Evolutionary conservation across 2,888 invertebrate species (phyloP).

Genomic region (Drosophila austrosaltans): DNA sequence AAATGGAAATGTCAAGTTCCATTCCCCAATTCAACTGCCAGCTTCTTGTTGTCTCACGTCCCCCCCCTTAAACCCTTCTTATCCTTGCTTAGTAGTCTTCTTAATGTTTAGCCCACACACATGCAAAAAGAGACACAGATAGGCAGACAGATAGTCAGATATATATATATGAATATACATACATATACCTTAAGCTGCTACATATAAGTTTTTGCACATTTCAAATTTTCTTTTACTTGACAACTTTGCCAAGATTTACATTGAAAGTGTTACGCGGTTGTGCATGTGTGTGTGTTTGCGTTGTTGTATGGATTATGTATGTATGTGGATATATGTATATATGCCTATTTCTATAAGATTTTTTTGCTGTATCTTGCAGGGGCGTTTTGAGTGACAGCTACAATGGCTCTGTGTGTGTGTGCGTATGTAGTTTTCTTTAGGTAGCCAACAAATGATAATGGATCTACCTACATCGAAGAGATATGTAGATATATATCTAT

Average conservation of each 20-base stretch:
- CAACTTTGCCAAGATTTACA: slow-evolving; percentile 51
- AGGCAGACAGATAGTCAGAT: not conserved
- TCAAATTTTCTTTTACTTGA: slow-evolving; percentile 49
- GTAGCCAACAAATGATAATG: slow-evolving; percentile 40
- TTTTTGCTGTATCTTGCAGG: slow-evolving; percentile 33
- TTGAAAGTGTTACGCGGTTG: slow-evolving; percentile 41
- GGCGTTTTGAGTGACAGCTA: slow-evolving; percentile 69
- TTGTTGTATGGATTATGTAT: slow-evolving; percentile 18
- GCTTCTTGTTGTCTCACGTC: not conserved
- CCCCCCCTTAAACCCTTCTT: slow-evolving; percentile 5
- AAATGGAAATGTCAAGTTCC: slow-evolving; percentile 16
- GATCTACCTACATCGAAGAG: slow-evolving; percentile 28
- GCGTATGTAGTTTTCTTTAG: slow-evolving; percentile 37
- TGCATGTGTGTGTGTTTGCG: slow-evolving; percentile 5
- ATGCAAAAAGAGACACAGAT: not conserved
- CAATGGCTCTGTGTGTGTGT: slow-evolving; percentile 33
- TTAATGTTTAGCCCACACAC: slow-evolving; percentile 10
- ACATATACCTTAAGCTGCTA: slow-evolving; percentile 41
- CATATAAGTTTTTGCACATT: slow-evolving; percentile 53
- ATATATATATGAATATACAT: not conserved
- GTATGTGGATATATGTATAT: not conserved
- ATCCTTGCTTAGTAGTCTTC: slow-evolving; percentile 15
- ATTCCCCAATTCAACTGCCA: not conserved
- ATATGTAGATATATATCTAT: slow-evolving; percentile 8
- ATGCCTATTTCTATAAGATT: slow-evolving; percentile 64